These are phyloP conservation scores for Catocala nupta DNA, from an alignment of 2,888 invertebrate species.

Conservation along the genomic window DNA sequence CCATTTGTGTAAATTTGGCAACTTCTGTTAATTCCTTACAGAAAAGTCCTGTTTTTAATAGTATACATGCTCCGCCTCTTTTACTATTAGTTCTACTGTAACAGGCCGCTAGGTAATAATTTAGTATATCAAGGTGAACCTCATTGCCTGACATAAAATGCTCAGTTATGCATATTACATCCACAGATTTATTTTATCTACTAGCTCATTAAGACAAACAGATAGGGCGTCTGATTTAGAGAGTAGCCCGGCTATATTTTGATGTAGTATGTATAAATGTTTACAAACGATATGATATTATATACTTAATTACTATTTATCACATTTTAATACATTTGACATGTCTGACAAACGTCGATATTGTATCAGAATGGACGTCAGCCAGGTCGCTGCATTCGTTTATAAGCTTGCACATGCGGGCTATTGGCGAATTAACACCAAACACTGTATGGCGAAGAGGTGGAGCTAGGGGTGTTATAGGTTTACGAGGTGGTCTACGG, in stretches of 20 bases:
- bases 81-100: not conserved
- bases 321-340: no score
- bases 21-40: constrained; percentile 1
- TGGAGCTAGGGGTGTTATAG: no score
- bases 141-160: constrained; percentile 8
- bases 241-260: no score
- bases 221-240: constrained; percentile 6
- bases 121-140: not conserved
- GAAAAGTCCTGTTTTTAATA: not conserved
- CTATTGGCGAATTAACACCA: no score
- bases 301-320: no score
- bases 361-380: no score
- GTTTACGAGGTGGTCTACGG: no score
- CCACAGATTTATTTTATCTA: not conserved
- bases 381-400: no score
- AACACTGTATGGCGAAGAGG: no score
- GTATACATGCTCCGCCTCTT: constrained; percentile 1
- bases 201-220: constrained; percentile 1
- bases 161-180: not conserved
- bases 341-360: no score
- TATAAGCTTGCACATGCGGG: no score
- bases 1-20: not conserved
- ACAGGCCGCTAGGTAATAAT: constrained; percentile 6
- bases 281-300: no score
- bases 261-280: not conserved